Evolutionary conservation across 1,140 invertebrate species (phyloP), one percentile per base, ranked within the genome.

Genomic region (Subanguina moxae): DNA sequence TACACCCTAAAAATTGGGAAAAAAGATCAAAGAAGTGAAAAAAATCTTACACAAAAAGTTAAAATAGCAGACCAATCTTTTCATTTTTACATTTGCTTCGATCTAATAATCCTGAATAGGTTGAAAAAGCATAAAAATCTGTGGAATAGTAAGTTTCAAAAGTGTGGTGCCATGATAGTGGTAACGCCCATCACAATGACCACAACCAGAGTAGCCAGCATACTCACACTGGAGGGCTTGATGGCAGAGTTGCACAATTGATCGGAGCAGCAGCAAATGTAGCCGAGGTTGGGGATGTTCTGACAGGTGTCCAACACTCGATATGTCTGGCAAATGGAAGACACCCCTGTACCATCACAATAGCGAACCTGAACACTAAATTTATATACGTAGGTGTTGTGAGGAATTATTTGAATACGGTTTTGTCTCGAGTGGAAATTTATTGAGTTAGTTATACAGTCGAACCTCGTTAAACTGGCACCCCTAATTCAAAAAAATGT

Each of bases 241-340:
- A 61, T 43, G n/a, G 58, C 21, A 43, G 52, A 70, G 48, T 82
- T 82, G 46, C 80, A 82, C 23, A 82, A 45, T 30, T 80, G 75
- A 13, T 78, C 77, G 45, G 66, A 64, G 66, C 78, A 80, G 56
- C 78, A 80, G 52, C 78, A 80, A 62, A 80, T 79, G 56, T 78
- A 43, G 17, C 61, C 69, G 30, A 80, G 67, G 62, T 70, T 77
- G 8, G 78, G 78, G 21, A 80, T 69, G 38, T 62, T 82, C 21
- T 80, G 72, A 38, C 80, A 80, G 7, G 71, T 57, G 42, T 80
- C 75, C 11, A 80, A 63, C 7, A 82, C 70, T 21, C 73, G 62
- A 46, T 80, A 80, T 7, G 78, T 79, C 65, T 78, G 70, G 59
- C 78, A 80, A 52, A 80, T 82, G 7, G 80, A 80, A 23, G 77